phyloP scores from a whole-genome alignment of 2,113 vertebrate genomes.

The Rostratula benghalensis region DNA sequence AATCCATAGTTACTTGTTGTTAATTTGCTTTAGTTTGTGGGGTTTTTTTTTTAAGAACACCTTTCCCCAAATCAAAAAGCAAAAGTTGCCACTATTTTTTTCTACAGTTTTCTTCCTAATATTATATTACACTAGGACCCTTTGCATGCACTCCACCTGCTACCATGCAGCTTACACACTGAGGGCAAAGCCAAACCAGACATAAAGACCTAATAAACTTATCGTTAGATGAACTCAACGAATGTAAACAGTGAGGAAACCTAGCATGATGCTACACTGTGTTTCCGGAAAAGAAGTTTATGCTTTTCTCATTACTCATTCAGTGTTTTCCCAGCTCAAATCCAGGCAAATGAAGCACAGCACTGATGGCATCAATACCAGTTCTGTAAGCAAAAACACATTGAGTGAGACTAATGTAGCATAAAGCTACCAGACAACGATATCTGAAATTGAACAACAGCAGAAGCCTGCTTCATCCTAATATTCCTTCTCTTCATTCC shows the following conservation, averaged over 20 bases:
- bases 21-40: neutral
- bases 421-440: neutral
- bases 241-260: neutral
- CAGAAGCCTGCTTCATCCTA: neutral
- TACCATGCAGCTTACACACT: neutral
- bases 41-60: neutral
- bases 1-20: neutral
- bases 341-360: neutral
- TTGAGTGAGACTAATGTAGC: neutral
- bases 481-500: neutral
- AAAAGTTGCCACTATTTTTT: neutral
- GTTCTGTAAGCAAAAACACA: neutral
- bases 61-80: neutral
- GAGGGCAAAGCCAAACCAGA: neutral
- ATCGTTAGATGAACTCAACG: neutral
- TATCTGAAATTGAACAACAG: fast-evolving
- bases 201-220: neutral
- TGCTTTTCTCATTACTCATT: neutral
- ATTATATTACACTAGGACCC: neutral
- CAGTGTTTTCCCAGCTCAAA: neutral
- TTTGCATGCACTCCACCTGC: neutral
- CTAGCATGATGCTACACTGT: neutral
- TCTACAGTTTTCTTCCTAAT: neutral
- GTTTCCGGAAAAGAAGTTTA: neutral
- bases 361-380: neutral